Evolutionary conservation across 1,140 invertebrate genomes (phyloP), one percentile per base, ranked within the genome.

Genomic region (Drosophila grimshawi): DNA sequence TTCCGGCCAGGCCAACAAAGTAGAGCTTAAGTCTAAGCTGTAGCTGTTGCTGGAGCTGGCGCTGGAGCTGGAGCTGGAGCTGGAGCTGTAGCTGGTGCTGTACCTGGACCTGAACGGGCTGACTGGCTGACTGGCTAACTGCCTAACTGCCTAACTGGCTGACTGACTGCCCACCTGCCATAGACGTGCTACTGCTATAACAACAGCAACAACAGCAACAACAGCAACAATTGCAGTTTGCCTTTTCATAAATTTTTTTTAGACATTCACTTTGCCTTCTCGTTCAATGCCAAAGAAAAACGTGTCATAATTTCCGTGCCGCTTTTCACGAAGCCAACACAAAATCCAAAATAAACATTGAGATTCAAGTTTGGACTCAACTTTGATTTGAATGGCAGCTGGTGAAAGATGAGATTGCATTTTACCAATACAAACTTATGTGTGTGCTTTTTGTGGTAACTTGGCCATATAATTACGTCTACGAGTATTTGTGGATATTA

Each of bases 281-380:
- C 49, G 66, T 60, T 83, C 80, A 80, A 83, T 83, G 80, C 71
- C 80, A 83, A 78, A 64, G 80, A 83, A 82, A 83, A 76, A 64
- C 76, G 59, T 69, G 46, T 78, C 78, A 85, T 73, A 85, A 83
- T 83, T 85, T 83, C 81, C 81, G 73, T 52, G 51, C 63, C 32
- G 67, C 66, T 71, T 78, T 78, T 78, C 53, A 46, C 65, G 43
- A 41, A 29, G 37, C 53, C 53, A 56, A 30, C 41, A 6, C 27
- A 29, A 45, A 61, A 55, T 45, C 33, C 27, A 19, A n/a, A 11
- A 39, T 7, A 7, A 39, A 52, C 19, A 29, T 55, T 60, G 30
- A 30, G 30, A 39, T 69, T 69, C 66, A 35, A n/a, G 46, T 48
- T 55, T 41, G 35, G 41, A 32, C 19, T 56, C 39, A 39, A 72